Evolutionary conservation across 2,888 invertebrate genomes (phyloP), one percentile per base, ranked within the genome.

Genomic region (Tetragnatha montana): DNA sequence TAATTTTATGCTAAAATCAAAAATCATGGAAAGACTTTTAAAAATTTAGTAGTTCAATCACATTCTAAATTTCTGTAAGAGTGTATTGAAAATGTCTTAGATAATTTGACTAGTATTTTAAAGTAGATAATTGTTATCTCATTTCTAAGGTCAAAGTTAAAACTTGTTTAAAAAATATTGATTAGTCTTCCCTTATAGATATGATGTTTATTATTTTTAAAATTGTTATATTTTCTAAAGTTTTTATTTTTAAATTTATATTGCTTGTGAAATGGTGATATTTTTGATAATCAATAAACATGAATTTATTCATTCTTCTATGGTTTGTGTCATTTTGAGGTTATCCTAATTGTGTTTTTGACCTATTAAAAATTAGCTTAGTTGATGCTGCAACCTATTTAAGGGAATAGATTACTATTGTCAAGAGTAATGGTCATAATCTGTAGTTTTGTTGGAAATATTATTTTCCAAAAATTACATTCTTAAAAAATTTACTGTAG

Each of bases 261-360:
- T 60, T 60, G 10, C 60, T 60, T 60, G 2, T 49, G 49, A 14
- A 17, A 50, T 75, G 22, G 50, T 76, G n/a, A 50, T 74, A 74
- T 76, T 50, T 76, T 76, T 76, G 60, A 76, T 76, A 74, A 14
- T 76, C n/a, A 76, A 76, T 76, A 76, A 76, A 76, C 49, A 6
- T 76, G 19, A n/a, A 76, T 80, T 80, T 50, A 76, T 50, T 60
- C 60, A 60, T 60, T 60, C 60, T 60, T 60, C 60, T 8, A 60
- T 60, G 60, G 60, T 60, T 60, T 12, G 0, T 60, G 10, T 60
- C 7, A 8, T 60, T 60, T 60, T 60, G 35, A 35, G 35, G 35
- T 35, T n/a, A n/a, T n/a, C n/a, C n/a, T n/a, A n/a, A n/a, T n/a
- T n/a, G n/a, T n/a, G n/a, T n/a, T n/a, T n/a, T n/a, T n/a, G n/a